Percentiles rank a stretch among this genome's conserved stretches.
Evolutionary conservation across 2,113 vertebrate genomes (phyloP).

Genomic region (Apaloderma vittatum): DNA sequence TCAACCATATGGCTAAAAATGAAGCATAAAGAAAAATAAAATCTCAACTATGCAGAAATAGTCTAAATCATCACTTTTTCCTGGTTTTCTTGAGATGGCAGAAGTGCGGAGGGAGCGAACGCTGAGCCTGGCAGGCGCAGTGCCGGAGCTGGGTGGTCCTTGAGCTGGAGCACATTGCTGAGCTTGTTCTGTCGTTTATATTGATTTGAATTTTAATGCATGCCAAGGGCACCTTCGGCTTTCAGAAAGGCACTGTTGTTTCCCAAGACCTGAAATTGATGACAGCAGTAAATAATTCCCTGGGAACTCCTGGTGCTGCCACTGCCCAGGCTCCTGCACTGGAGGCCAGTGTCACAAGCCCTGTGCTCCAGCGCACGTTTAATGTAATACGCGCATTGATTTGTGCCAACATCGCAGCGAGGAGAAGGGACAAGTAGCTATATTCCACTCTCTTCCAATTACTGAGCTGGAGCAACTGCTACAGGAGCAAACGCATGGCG

Average conservation of each 20-base stretch:
- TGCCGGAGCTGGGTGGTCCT: not conserved
- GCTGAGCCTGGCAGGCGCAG: not conserved
- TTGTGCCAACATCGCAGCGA: not conserved
- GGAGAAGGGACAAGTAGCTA: not conserved
- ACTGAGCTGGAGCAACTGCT: constrained; percentile 1
- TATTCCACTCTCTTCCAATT: not conserved
- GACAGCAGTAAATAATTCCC: constrained; percentile 9
- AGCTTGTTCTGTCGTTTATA: not conserved
- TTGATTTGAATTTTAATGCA: not conserved
- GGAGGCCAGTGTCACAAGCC: not conserved
- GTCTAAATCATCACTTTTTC: not conserved
- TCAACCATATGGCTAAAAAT: not conserved
- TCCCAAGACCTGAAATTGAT: not conserved
- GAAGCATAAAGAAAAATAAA: not conserved
- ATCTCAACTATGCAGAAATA: not conserved
- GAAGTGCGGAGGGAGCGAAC: not conserved
- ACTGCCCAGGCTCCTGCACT: not conserved
- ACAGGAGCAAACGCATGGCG: not conserved
- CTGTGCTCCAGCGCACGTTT: not conserved
- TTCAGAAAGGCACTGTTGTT: not conserved
- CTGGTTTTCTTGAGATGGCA: not conserved
- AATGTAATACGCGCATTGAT: not conserved
- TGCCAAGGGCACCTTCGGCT: constrained; percentile 49
- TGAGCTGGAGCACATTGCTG: not conserved
- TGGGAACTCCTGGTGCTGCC: not conserved